Evolutionary conservation across 1,140 invertebrate species (phyloP).

Genomic region (Drosophila arizonae): DNA sequence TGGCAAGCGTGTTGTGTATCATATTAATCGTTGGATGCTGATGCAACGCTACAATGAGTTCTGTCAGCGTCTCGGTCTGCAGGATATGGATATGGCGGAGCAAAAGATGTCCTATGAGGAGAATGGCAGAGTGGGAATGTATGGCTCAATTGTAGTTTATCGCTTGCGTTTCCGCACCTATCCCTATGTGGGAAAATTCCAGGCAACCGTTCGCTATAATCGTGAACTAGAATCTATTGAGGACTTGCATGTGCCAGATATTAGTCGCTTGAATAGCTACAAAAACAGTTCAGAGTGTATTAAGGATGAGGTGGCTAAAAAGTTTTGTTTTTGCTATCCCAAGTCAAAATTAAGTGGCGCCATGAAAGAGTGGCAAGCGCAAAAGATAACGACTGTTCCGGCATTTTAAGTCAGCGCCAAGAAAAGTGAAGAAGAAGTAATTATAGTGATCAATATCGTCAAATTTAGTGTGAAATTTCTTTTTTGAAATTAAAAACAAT

Average conservation of each 20-base stretch:
- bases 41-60: slow-evolving; percentile 11
- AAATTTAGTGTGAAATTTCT: too few species aligned
- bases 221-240: slow-evolving; percentile 18
- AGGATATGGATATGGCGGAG: slow-evolving; percentile 33
- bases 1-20: slow-evolving; percentile 82
- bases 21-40: slow-evolving; percentile 76
- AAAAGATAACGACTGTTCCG: neutral
- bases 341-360: neutral
- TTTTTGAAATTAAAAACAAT: too few species aligned
- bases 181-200: slow-evolving; percentile 83
- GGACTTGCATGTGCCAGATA: slow-evolving; percentile 59
- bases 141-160: slow-evolving; percentile 28
- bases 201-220: slow-evolving; percentile 84
- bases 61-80: slow-evolving; percentile 34
- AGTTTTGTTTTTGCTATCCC: slow-evolving; percentile 82
- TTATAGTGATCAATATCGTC: too few species aligned
- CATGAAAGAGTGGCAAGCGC: slow-evolving; percentile 19
- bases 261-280: slow-evolving; percentile 86
- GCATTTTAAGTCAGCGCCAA: neutral
- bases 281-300: slow-evolving; percentile 83
- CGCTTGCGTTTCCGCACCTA: slow-evolving; percentile 33
- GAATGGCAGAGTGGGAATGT: slow-evolving; percentile 22
- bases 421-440: neutral
- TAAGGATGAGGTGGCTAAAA: slow-evolving; percentile 83
- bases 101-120: slow-evolving; percentile 24